phyloP scores from a whole-genome alignment of 2,888 invertebrate species.

The Crocallis elinguaria region DNA sequence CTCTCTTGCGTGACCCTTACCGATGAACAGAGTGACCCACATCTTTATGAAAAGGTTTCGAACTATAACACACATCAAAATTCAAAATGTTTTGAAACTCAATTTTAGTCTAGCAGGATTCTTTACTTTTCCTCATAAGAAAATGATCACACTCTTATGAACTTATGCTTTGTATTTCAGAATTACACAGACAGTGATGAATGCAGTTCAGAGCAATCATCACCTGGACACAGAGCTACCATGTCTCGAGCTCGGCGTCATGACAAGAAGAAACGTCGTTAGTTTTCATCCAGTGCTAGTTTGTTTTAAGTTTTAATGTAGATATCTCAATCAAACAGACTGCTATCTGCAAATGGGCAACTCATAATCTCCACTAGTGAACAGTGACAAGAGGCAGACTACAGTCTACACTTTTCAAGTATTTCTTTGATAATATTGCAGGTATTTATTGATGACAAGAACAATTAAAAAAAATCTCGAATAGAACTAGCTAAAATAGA shows the following conservation, averaged over 20 bases:
- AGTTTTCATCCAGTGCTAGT: constrained; percentile 30
- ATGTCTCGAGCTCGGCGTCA: constrained; percentile 87
- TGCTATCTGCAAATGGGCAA: too few relatives aligned
- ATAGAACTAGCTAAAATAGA: too few relatives aligned
- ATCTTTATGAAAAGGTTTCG: constrained; percentile 79
- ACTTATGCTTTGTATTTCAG: constrained; percentile 56
- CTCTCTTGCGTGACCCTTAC: constrained; percentile 92
- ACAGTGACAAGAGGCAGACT: too few relatives aligned
- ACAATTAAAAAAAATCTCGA: too few relatives aligned
- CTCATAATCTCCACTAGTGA: too few relatives aligned
- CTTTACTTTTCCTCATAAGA: too few relatives aligned
- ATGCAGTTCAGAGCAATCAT: constrained; percentile 89
- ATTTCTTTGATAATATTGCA: too few relatives aligned
- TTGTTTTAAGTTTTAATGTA: not conserved
- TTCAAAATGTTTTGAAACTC: too few relatives aligned
- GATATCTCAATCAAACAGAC: not conserved
- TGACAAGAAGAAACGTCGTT: constrained; percentile 90
- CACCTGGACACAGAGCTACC: constrained; percentile 88
- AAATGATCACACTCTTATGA: too few relatives aligned
- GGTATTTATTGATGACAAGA: too few relatives aligned
- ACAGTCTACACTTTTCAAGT: too few relatives aligned
- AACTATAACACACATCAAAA: not conserved
- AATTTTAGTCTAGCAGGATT: too few relatives aligned
- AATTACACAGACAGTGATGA: constrained; percentile 88
- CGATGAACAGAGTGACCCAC: constrained; percentile 84